A percentile compares a stretch with the other conserved stretches of the same genome.
These are phyloP conservation scores for Fundulus diaphanus DNA, from an alignment of 2,797 vertebrate species.

Conservation along the genomic window DNA sequence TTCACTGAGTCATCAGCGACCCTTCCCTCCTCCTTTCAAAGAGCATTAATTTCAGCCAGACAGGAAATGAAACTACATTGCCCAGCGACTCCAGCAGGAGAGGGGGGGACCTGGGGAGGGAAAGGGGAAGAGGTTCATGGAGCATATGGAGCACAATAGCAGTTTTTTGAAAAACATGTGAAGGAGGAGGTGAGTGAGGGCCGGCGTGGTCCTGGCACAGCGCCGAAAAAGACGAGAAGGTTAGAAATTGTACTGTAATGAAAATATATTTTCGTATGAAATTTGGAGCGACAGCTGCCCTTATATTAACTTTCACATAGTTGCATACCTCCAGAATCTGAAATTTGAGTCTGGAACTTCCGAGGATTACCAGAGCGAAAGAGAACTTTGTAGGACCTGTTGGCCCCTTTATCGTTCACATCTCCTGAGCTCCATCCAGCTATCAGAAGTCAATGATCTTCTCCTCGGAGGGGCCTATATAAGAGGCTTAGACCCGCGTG, in stretches of 20 bases:
- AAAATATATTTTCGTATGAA: conserved; percentile 48
- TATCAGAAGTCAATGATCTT: conserved; percentile 78
- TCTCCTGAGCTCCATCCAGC: conserved; percentile 61
- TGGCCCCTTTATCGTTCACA: conserved; percentile 36
- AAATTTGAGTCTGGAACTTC: conserved; percentile 17
- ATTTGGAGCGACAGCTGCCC: conserved; percentile 49
- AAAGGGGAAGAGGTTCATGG: conserved; percentile 55
- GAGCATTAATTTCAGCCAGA: conserved; percentile 74
- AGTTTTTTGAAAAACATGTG: conserved; percentile 25
- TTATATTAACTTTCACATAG: conserved; percentile 43
- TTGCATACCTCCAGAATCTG: conserved; percentile 15
- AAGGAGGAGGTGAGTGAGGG: conserved; percentile 39
- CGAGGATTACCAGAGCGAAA: neutral
- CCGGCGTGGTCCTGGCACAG: conserved; percentile 33
- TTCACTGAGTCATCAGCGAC: neutral
- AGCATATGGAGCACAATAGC: conserved; percentile 37
- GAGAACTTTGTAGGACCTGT: conserved; percentile 3
- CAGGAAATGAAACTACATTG: conserved; percentile 79
- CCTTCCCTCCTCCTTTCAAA: conserved; percentile 28
- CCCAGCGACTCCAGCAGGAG: conserved; percentile 67
- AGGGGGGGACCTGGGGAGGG: conserved; percentile 47
- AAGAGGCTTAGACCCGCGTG: conserved; percentile 78
- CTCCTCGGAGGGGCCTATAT: conserved; percentile 66
- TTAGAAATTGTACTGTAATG: conserved; percentile 27
- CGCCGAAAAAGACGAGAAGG: conserved; percentile 42